Evolutionary conservation across 2,113 vertebrate genomes (phyloP).

Genomic region (Grus americana): DNA sequence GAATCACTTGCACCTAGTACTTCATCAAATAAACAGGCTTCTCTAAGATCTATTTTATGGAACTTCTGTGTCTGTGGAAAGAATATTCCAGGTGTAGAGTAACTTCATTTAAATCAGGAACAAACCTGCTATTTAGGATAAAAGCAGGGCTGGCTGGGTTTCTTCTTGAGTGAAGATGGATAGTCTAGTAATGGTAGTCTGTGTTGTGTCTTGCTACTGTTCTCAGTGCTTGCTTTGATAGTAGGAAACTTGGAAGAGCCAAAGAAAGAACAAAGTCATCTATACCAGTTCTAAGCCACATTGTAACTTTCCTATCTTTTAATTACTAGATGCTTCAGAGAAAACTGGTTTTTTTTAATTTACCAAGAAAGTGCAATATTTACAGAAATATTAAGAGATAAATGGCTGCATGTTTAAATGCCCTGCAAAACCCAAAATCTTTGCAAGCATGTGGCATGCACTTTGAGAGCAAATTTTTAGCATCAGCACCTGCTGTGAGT

Average conservation of each 20-base stretch:
- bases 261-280: background rate
- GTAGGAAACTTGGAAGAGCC: background rate
- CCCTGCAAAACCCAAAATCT: background rate
- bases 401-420: background rate
- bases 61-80: background rate
- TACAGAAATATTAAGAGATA: background rate
- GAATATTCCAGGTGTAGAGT: background rate
- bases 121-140: background rate
- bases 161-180: background rate
- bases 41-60: background rate
- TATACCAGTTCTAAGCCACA: background rate
- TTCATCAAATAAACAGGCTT: background rate
- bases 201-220: background rate
- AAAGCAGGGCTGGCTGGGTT: background rate
- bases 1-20: background rate
- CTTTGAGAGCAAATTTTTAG: background rate
- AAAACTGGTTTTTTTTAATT: background rate
- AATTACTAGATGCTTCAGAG: background rate
- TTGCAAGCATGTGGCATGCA: rapidly evolving
- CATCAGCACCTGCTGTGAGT: background rate
- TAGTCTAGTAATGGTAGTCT: background rate
- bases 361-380: background rate
- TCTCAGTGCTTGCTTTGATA: background rate
- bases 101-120: background rate
- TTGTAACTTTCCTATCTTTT: background rate